Evolutionary conservation across 2,113 vertebrate genomes (phyloP), one percentile per base, ranked within the genome.

Genomic region (Callaeas wilsoni): DNA sequence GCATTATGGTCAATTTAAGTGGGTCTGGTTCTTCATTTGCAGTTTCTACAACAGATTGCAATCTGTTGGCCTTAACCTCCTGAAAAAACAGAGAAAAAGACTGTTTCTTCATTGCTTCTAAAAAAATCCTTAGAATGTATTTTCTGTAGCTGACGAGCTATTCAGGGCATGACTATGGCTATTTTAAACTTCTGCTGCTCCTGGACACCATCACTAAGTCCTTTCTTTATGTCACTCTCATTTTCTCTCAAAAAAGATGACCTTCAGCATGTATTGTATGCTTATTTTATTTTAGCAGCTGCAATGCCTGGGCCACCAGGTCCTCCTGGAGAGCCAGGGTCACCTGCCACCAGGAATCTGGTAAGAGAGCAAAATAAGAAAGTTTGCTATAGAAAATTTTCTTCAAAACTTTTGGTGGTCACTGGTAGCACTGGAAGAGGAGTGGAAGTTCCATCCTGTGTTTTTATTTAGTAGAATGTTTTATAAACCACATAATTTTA

Each of bases 241-340:
- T 75, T 78, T 18, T 71, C 13, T 89, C 53, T 59, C 46, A 62
- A 76, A 56, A 77, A 71, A 59, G 7, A 73, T 50, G 37, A 81
- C 55, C 56, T 67, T 91, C 71, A 90, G 23, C 17, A 15, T 52
- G 27, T 64, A 52, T 22, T 80, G 33, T 81, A 17, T 35, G 37
- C 87, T 78, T 93, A 53, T 88, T 96, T 97, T 90, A 37, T 97
- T 95, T 89, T 96, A 99, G 98, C 97, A 90, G 83, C 98, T 37
- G 97, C 98, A 74, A 96, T 99, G 64, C 97, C 98, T 55, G 99
- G 99, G 9, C 99, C 98, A 3, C 98, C 99, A 5, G 99, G 99
- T 44, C 98, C 99, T 91, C 98, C 98, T 1, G 99, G 99, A 82
- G 98, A 99, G 33, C 98, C 98, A 69, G 99, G 99, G n/a, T 86